Conservation (phyloP, 2,888 invertebrate species). For the Pyrocoelia pectoralis region DNA sequence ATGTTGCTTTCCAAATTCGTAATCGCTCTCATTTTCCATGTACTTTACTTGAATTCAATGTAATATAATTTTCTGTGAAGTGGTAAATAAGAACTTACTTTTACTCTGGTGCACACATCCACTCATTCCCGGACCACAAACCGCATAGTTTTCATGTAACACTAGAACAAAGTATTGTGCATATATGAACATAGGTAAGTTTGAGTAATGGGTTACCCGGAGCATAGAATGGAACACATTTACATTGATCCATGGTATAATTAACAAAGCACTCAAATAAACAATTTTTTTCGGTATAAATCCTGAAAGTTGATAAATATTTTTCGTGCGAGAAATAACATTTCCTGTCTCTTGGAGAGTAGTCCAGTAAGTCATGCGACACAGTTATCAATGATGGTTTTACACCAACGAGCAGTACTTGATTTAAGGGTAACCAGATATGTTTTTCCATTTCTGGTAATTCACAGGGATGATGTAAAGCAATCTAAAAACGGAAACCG, state of each 20-base stretch:
- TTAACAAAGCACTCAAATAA: slow-evolving; percentile 46
- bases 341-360: slow-evolving; percentile 66
- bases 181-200: neutral
- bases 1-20: neutral
- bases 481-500: slow-evolving; percentile 58
- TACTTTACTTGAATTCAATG: no score
- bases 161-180: neutral
- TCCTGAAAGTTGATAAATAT: slow-evolving; percentile 41
- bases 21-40: no score
- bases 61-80: no score
- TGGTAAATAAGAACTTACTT: neutral
- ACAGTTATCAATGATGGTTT: slow-evolving; percentile 78
- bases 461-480: slow-evolving; percentile 73
- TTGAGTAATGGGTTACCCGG: neutral
- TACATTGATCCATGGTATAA: slow-evolving; percentile 31
- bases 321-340: slow-evolving; percentile 47
- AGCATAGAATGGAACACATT: slow-evolving; percentile 10
- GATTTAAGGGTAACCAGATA: slow-evolving; percentile 71
- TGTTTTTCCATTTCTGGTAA: slow-evolving; percentile 73
- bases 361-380: slow-evolving; percentile 69
- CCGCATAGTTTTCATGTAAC: neutral
- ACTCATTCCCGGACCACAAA: slow-evolving; percentile 9
- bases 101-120: neutral
- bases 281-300: slow-evolving; percentile 47
- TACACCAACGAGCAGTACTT: slow-evolving; percentile 72